Conservation (phyloP, 2,888 invertebrate species). For the Lochmaea crataegi region DNA sequence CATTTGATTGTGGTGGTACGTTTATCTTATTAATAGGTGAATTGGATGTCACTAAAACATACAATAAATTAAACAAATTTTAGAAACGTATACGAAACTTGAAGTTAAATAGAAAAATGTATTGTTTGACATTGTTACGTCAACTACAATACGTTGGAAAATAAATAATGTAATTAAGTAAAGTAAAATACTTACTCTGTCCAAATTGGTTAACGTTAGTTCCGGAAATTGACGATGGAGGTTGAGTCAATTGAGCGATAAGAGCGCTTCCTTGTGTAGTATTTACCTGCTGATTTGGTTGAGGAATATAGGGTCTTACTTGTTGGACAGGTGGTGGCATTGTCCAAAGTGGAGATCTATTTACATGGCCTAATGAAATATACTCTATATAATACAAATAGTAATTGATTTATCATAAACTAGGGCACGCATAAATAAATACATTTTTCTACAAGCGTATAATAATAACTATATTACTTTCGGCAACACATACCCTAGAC, state of each 20-base stretch:
- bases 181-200: slow-evolving; percentile 59
- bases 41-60: slow-evolving; percentile 52
- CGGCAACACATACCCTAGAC: too few relatives aligned
- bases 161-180: too few relatives aligned
- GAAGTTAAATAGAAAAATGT: neutral
- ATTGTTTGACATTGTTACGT: neutral
- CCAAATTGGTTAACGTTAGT: slow-evolving; percentile 65
- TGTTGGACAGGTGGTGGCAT: slow-evolving; percentile 72
- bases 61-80: neutral
- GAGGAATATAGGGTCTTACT: slow-evolving; percentile 56
- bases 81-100: neutral
- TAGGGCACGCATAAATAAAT: neutral
- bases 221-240: slow-evolving; percentile 67
- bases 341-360: slow-evolving; percentile 67
- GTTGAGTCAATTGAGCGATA: slow-evolving; percentile 71
- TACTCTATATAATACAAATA: neutral
- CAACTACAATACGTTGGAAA: neutral
- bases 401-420: neutral
- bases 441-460: neutral
- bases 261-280: slow-evolving; percentile 68
- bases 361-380: slow-evolving; percentile 42
- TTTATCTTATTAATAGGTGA: slow-evolving; percentile 56
- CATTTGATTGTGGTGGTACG: slow-evolving; percentile 53
- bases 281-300: slow-evolving; percentile 54
- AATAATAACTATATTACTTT: neutral